Percentiles rank a stretch among this genome's conserved stretches.
Evolutionary conservation across 2,888 invertebrate species (phyloP).

Genomic region (Tricholauxania praeusta): DNA sequence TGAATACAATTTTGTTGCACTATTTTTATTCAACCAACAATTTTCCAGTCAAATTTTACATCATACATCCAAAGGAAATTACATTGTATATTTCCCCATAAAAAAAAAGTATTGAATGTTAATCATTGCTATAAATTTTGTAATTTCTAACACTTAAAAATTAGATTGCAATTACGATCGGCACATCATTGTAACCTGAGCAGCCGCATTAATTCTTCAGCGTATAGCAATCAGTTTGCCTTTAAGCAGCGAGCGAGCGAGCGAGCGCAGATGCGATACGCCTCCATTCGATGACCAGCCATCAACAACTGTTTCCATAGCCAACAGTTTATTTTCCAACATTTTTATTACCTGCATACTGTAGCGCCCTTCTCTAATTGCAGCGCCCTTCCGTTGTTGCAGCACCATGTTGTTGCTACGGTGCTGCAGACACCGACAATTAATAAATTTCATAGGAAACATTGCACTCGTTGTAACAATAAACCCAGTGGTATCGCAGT

Average conservation of each 20-base stretch:
- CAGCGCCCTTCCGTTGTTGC: constrained; percentile 55
- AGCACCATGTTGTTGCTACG: constrained; percentile 56
- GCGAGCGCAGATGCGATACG: background rate
- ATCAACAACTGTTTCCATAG: constrained; percentile 10
- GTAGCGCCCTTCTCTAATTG: background rate
- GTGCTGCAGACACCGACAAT: constrained; percentile 59
- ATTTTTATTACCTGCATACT: background rate
- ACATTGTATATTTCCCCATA: too few species aligned
- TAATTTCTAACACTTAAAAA: constrained; percentile 22
- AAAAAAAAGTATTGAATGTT: background rate
- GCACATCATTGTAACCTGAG: background rate
- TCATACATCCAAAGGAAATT: too few species aligned
- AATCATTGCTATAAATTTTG: constrained; percentile 2
- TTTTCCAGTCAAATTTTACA: too few species aligned
- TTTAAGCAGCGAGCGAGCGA: too few species aligned
- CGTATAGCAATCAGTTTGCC: background rate
- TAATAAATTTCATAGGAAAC: constrained; percentile 54
- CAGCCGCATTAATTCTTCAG: background rate
- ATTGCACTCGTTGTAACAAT: constrained; percentile 14
- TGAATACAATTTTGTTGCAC: too few species aligned
- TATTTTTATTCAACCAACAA: too few species aligned
- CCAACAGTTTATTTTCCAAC: background rate
- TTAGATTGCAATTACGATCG: constrained; percentile 6
- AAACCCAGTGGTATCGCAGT: constrained; percentile 48
- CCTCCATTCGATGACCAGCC: constrained; percentile 3